phyloP scores from a whole-genome alignment of 2,888 invertebrate genomes.

The Alloplasta piceator region DNA sequence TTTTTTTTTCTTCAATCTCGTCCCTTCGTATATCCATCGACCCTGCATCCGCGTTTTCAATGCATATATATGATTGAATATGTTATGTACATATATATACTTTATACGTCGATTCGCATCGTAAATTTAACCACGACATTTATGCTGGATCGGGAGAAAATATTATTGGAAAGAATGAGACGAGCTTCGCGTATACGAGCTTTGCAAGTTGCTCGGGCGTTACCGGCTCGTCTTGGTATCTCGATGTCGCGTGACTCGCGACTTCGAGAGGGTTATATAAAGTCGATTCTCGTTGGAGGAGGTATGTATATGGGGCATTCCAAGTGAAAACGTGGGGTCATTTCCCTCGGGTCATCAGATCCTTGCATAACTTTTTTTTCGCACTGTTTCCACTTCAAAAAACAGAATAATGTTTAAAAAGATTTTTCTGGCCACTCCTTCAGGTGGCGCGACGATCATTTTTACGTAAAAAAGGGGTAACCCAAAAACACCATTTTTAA shows the following conservation, averaged over 20 bases:
- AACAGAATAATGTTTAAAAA: too few relatives aligned
- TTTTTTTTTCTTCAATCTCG: background rate
- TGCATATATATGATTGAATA: background rate
- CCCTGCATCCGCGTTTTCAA: background rate
- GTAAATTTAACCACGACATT: constrained; percentile 49
- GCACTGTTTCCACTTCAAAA: too few relatives aligned
- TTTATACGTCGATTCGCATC: constrained; percentile 20
- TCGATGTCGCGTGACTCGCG: constrained; percentile 26
- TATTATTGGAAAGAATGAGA: constrained; percentile 57
- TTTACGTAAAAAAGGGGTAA: too few relatives aligned
- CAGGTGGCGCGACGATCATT: too few relatives aligned
- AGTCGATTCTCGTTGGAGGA: constrained; percentile 43
- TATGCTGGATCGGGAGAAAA: constrained; percentile 58
- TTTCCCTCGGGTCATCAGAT: too few relatives aligned
- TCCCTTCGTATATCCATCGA: constrained; percentile 1
- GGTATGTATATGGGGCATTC: too few relatives aligned
- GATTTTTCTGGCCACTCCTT: too few relatives aligned
- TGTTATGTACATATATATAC: background rate
- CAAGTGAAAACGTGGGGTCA: too few relatives aligned
- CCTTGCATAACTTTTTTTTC: too few relatives aligned
- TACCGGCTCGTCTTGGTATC: background rate
- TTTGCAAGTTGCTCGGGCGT: background rate
- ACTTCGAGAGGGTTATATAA: constrained; percentile 32
- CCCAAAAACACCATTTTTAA: too few relatives aligned
- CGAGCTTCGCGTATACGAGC: background rate